Evolutionary conservation across 2,888 invertebrate species (phyloP).

Genomic region (Pollenia angustigena): DNA sequence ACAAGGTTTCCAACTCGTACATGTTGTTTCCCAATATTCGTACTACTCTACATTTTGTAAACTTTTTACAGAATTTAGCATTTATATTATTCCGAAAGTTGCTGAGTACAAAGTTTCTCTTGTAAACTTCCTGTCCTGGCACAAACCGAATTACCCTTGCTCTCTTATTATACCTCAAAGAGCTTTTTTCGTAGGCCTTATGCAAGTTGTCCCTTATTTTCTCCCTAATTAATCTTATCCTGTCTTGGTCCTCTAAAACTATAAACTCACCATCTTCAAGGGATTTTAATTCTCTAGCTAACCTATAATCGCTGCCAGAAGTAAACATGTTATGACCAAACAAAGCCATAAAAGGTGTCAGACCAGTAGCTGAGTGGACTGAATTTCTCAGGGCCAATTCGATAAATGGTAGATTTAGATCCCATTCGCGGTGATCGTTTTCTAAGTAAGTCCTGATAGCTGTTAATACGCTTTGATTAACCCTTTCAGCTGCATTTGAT

Average conservation of each 20-base stretch:
- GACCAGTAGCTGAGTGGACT: neutral
- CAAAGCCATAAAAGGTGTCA: too few relatives aligned
- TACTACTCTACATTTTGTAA: neutral
- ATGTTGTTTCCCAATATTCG: neutral
- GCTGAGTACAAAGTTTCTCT: neutral
- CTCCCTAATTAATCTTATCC: neutral
- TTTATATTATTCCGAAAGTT: neutral
- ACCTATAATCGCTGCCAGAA: neutral
- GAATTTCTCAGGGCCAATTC: neutral
- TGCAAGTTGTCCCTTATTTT: neutral
- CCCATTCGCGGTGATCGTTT: neutral
- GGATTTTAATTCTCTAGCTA: neutral
- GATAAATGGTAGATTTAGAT: neutral
- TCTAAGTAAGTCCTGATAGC: slow-evolving; percentile 36
- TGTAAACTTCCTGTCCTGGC: neutral
- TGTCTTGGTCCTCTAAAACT: neutral
- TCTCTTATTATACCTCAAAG: neutral
- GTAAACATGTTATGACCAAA: neutral
- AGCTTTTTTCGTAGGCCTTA: neutral
- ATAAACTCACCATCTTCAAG: too few relatives aligned
- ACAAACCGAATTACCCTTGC: neutral
- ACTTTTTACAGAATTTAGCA: neutral
- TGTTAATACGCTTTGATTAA: slow-evolving; percentile 22
- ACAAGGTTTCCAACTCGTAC: neutral
- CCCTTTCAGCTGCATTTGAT: slow-evolving; percentile 42